phyloP scores from a whole-genome alignment of 2,113 vertebrate genomes.

The Microcebus jonahi region DNA sequence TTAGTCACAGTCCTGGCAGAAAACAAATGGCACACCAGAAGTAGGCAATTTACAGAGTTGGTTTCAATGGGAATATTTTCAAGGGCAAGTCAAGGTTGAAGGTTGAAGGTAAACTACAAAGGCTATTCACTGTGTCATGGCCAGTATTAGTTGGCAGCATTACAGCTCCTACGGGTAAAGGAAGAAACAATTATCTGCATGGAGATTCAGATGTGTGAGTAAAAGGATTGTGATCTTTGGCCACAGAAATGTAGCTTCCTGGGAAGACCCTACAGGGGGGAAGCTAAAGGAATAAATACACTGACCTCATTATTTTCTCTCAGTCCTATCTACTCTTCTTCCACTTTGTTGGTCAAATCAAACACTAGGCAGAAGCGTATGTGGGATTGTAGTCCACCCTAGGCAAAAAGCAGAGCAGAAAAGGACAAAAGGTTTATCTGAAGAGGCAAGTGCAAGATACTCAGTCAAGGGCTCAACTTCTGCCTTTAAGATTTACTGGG shows the following conservation, averaged over 20 bases:
- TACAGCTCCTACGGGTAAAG: accelerated
- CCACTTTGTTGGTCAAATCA: neutral
- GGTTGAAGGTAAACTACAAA: neutral
- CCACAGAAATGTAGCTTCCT: neutral
- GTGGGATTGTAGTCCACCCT: accelerated
- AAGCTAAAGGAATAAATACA: neutral
- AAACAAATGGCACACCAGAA: neutral
- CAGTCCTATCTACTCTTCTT: neutral
- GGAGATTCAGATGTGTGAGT: neutral
- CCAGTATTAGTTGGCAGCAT: neutral
- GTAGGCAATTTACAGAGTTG: neutral
- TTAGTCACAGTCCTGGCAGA: neutral
- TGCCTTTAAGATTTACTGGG: neutral
- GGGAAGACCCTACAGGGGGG: accelerated
- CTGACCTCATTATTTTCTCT: neutral
- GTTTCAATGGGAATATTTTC: neutral
- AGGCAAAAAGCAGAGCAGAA: neutral
- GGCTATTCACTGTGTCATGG: too few relatives aligned
- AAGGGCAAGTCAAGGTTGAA: neutral
- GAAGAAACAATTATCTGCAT: neutral
- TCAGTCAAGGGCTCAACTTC: neutral
- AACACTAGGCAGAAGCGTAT: neutral
- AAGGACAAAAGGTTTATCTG: neutral
- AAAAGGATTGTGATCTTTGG: neutral
- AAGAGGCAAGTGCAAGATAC: neutral